Base-by-base conservation (phyloP, 1,140 invertebrate species). In the Drosophila virilis region DNA sequence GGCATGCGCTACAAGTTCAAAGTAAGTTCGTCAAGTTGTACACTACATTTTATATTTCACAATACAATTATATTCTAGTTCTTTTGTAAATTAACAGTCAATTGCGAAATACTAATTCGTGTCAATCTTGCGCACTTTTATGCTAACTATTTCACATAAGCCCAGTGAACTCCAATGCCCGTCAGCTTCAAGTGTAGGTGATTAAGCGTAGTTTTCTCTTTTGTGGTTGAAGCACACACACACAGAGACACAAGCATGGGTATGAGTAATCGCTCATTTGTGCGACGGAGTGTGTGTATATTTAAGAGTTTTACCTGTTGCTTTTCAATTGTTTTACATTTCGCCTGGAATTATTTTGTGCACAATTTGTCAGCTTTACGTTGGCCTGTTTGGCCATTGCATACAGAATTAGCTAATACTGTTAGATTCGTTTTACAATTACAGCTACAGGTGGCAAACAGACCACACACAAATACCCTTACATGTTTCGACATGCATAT, bases 191-290 rank as follows among this genome's bases (percentile, higher is more conserved):
- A 69, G 28, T 42, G 77, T 77, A 89, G 80, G 84, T 22, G 54
- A 88, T 77, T 67, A 55, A 51, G 62, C 77, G 77, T 80, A 89
- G 84, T 88, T 88, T 88, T 88, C 83, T 88, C 83, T 88, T 88
- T 89, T 88, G 84, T 71, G 84, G 84, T 79, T 72, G 45, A 68
- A 66, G 43, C 76, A 70, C 79, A 54, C 65, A 78, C 57, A 61
- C 67, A 71, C n/a, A 22, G 52, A 58, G 60, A 54, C 9, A 22
- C 62, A 55, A 61, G 43, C 78, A 60, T 61, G 58, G 59, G 61
- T 38, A 70, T 59, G 57, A 64, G 46, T 61, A 51, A 70, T 76
- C 80, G 64, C 68, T 74, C 61, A 52, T 22, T 60, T 77, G 37
- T 77, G 52, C 22, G 69, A 4, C 13, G 38, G 46, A 45, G 32